A percentile compares a stretch with the other conserved stretches of the same genome.
Conservation (phyloP, 2,888 invertebrate species). For the Frankliniella fusca region DNA sequence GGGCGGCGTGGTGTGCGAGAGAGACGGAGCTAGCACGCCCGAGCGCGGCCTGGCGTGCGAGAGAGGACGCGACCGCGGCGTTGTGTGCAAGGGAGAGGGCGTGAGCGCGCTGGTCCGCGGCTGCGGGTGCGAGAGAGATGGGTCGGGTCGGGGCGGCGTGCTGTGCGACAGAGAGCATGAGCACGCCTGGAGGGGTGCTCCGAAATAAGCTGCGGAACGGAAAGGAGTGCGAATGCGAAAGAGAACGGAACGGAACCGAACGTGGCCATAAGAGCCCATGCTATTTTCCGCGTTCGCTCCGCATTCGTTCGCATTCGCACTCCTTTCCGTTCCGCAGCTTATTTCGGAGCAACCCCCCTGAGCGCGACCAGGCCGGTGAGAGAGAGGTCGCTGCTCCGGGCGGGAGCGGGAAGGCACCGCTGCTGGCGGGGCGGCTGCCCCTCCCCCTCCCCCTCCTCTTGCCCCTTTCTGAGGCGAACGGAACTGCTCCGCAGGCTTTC, state of each 20-base stretch:
- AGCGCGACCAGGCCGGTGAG: not conserved
- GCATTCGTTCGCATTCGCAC: too few relatives aligned
- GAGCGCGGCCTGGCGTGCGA: slow-evolving; percentile 14
- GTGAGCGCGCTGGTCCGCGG: not conserved
- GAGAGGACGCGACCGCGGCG: not conserved
- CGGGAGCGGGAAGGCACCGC: not conserved
- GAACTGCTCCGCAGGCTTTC: slow-evolving; percentile 4
- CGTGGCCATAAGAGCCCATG: too few relatives aligned
- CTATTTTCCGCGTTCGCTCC: too few relatives aligned
- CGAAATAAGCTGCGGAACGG: too few relatives aligned
- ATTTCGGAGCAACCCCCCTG: too few relatives aligned
- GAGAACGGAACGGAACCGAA: too few relatives aligned
- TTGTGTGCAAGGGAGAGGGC: not conserved
- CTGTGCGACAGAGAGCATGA: not conserved
- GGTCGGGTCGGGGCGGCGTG: not conserved
- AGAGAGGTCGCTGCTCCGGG: not conserved
- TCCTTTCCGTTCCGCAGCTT: too few relatives aligned
- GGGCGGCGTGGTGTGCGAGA: not conserved
- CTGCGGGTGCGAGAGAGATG: not conserved
- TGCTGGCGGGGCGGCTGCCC: not conserved
- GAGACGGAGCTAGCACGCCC: not conserved
- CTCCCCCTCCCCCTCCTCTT: not conserved
- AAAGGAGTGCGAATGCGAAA: too few relatives aligned
- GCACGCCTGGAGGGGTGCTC: not conserved
- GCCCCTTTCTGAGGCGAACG: not conserved